These are phyloP conservation scores for Danionella dracula DNA, from an alignment of 2,797 vertebrate species.

Conservation along the genomic window DNA sequence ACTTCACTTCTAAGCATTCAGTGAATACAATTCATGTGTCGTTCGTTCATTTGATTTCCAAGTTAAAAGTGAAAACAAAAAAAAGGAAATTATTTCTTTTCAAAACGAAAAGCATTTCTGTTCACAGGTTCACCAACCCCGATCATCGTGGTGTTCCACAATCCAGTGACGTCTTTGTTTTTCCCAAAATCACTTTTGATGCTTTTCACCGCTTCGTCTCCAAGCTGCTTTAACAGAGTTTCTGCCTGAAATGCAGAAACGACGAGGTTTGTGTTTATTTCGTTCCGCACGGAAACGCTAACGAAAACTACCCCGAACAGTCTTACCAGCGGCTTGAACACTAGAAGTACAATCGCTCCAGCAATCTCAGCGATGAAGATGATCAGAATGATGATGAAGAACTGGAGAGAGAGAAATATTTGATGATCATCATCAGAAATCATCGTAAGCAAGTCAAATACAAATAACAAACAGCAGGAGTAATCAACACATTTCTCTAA, in stretches of 20 bases:
- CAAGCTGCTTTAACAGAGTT: slow-evolving; percentile 56
- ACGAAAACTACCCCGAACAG: neutral
- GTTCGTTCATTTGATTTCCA: too few species aligned
- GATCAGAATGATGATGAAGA: slow-evolving; percentile 72
- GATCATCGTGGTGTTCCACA: slow-evolving; percentile 72
- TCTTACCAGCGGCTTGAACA: slow-evolving; percentile 72
- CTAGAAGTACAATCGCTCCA: slow-evolving; percentile 72
- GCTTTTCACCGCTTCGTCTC: slow-evolving; percentile 42
- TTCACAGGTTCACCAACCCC: slow-evolving; percentile 61
- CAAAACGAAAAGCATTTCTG: too few species aligned
- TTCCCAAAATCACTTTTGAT: slow-evolving; percentile 63
- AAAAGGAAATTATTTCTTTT: too few species aligned
- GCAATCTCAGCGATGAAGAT: slow-evolving; percentile 75
- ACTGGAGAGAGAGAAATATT: slow-evolving; percentile 59
- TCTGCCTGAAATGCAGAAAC: slow-evolving; percentile 54
- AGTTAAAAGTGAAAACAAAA: too few species aligned
- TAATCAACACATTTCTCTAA: too few species aligned
- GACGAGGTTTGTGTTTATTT: neutral
- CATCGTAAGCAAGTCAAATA: too few species aligned
- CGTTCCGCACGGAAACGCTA: neutral
- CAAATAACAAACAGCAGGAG: too few species aligned
- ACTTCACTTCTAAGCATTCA: too few species aligned
- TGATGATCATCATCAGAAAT: too few species aligned
- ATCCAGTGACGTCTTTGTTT: slow-evolving; percentile 56
- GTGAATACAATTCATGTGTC: too few species aligned